A percentile compares a stretch with the other conserved stretches of the same genome.
Conservation (phyloP, 2,113 vertebrate species). For the Osmerus mordax region DNA sequence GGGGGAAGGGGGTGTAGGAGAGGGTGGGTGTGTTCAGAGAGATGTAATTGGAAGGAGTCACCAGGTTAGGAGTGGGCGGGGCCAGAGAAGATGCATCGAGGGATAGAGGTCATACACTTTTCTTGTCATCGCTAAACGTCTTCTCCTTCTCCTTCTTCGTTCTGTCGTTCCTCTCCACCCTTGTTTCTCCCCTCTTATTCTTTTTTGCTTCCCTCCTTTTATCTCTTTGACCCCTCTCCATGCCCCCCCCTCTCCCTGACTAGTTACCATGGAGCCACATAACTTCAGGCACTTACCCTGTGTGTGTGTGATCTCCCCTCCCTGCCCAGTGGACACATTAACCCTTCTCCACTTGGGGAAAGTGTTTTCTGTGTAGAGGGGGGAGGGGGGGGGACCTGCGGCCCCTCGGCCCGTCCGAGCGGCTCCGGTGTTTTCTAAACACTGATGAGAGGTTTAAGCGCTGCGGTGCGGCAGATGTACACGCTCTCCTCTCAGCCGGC, state of each 20-base stretch:
- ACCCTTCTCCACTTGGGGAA: slow-evolving; percentile 15
- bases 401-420: slow-evolving; percentile 15
- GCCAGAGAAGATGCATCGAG: slow-evolving; percentile 7
- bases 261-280: slow-evolving; percentile 23
- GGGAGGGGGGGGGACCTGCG: slow-evolving; percentile 6
- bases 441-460: slow-evolving; percentile 50
- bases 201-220: not conserved
- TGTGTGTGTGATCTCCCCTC: not conserved
- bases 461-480: slow-evolving; percentile 46
- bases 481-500: slow-evolving; percentile 56
- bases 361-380: slow-evolving; percentile 12
- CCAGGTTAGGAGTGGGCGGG: slow-evolving; percentile 44
- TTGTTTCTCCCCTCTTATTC: not conserved
- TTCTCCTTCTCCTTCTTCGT: not conserved
- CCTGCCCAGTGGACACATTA: slow-evolving; percentile 21
- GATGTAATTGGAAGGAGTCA: slow-evolving; percentile 26
- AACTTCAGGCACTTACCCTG: slow-evolving; percentile 27
- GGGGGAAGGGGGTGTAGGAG: slow-evolving; percentile 21
- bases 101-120: not conserved
- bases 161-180: not conserved
- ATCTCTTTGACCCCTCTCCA: slow-evolving; percentile 10
- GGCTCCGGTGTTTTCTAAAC: slow-evolving; percentile 54
- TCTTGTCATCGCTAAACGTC: slow-evolving; percentile 6
- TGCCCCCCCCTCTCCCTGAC: too few relatives aligned
- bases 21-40: slow-evolving; percentile 1